Evolutionary conservation across 2,113 vertebrate genomes (phyloP), one percentile per base, ranked within the genome.

Genomic region (Oreochromis spilurus): DNA sequence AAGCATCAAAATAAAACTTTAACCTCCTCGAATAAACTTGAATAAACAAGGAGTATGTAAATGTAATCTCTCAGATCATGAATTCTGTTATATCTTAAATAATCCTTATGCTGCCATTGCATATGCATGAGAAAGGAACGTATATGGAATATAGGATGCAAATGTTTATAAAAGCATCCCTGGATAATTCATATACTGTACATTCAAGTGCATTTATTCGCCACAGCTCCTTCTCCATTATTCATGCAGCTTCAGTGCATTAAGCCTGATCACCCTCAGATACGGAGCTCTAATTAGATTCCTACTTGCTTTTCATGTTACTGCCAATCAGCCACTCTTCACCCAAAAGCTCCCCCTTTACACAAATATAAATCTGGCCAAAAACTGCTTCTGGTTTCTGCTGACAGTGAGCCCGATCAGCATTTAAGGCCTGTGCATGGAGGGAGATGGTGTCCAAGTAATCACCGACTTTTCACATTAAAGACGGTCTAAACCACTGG

Each of bases 351-450:
- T 58, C 31, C 57, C 2, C 48, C 67, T 58, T 36, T 54, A 53
- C 87, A 80, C 58, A 34, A 58, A 81, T 29, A 75, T 4, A 38
- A 89, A 52, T 34, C 19, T 14, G 48, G 62, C 79, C 82, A 81
- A 21, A 62, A 57, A 72, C 88, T 60, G 8, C 79, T 60, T 19
- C 70, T 38, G 53, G 14, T 87, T 88, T 85, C 79, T 85, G 84
- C 89, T 92, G 90, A 93, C 90, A 4, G 45, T 1, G 38, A 85
- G 75, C 67, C 58, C 81, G 9, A 82, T 88, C 90, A 92, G 81
- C 88, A 72, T 38, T 85, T 54, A 54, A 36, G 45, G 53, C 4
- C n/a, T 4, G 34, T 5, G 52, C 40, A 7, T 9, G 2, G 62
- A 19, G 31, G 21, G 29, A 7, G 24, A 5, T 26, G 10, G 36